Evolutionary conservation across 2,113 vertebrate species (phyloP), one percentile per base, ranked within the genome.

Genomic region (Thomomys bottae): DNA sequence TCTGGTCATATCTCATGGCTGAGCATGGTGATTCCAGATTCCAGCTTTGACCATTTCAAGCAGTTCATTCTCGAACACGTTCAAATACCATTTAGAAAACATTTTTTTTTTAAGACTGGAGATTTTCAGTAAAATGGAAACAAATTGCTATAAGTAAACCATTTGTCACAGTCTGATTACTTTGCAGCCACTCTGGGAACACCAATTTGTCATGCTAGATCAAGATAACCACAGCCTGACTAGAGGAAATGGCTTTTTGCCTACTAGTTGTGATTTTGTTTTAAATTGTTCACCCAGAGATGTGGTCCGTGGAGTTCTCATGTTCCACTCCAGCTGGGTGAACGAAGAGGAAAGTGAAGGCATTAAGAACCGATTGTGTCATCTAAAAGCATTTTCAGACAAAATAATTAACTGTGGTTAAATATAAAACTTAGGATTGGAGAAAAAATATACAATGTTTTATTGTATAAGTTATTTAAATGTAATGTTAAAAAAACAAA

Each of bases 151-250:
- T 96, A 98, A 98, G 97, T 98, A 98, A 98, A 98, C 97, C 97
- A 98, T 98, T 98, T 98, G 98, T 98, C 98, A 98, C 97, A 98
- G 97, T 97, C 97, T 97, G 98, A 98, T 98, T 98, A 98, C 97
- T 98, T 97, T 95, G 97, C 96, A 97, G 97, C 96, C 96, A 97
- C 97, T 97, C 96, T 97, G 97, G 98, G 97, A 98, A 95, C 97
- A 97, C 97, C 97, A 98, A 98, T 98, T 98, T 98, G 98, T 98
- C 98, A 98, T 97, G 97, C 97, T 97, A 97, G 97, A 98, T 98
- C 97, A 97, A 97, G 97, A 95, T 94, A 97, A 97, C 97, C 96
- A 97, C 96, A 96, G 96, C 96, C 96, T 97, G 97, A 97, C 96
- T 96, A 88, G 36, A 97, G 1, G 18, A 96, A 97, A 97, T 97